Conservation (phyloP, 2,113 vertebrate species). For the Brachypteracias leptosomus region DNA sequence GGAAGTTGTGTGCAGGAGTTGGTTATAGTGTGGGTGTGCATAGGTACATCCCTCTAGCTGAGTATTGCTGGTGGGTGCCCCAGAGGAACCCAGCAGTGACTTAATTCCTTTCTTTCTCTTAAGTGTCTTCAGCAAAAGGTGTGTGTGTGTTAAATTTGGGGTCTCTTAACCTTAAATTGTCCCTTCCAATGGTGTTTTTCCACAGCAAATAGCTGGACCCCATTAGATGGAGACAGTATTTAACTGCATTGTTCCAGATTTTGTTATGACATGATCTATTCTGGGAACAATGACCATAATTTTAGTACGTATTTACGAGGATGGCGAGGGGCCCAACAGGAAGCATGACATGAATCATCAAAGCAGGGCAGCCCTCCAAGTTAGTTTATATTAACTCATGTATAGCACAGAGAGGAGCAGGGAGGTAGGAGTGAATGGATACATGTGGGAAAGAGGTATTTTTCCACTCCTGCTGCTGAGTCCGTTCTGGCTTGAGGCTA, state of each 20-base stretch:
- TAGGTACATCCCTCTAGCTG: background rate
- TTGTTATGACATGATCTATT: background rate
- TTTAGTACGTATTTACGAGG: background rate
- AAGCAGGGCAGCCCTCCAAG: background rate
- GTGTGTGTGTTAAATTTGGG: background rate
- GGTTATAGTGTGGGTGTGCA: background rate
- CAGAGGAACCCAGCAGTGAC: background rate
- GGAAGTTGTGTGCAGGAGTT: background rate
- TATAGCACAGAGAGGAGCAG: accelerated
- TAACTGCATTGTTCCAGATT: background rate
- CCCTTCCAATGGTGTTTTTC: background rate
- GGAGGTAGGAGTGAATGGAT: background rate
- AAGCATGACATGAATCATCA: background rate
- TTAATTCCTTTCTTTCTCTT: background rate
- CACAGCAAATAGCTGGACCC: background rate
- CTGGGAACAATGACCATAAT: background rate
- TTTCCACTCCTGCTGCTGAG: background rate
- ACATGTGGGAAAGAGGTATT: background rate
- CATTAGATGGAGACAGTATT: background rate
- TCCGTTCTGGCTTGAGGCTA: accelerated
- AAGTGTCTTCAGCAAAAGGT: background rate
- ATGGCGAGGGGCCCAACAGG: background rate
- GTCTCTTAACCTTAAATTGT: background rate
- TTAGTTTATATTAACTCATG: background rate
- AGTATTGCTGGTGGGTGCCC: accelerated